phyloP scores from a whole-genome alignment of 2,888 invertebrate genomes.

The Isotomurus palustris region DNA sequence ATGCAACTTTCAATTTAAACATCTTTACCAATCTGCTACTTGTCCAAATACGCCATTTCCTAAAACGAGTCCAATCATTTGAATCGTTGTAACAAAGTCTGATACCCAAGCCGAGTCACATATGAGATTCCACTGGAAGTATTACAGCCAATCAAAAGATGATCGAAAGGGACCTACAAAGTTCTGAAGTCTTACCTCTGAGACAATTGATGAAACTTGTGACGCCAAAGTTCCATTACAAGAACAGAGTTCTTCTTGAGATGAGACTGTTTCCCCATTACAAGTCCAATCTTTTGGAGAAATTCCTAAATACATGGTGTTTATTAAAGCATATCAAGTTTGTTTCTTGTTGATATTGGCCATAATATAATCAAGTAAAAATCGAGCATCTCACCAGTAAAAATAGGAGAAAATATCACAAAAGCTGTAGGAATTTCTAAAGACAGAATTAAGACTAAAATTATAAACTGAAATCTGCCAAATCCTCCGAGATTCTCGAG shows the following conservation, averaged over 20 bases:
- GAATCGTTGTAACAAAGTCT: constrained; percentile 35
- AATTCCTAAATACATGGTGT: constrained; percentile 1
- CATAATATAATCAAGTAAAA: neutral
- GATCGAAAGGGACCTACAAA: neutral
- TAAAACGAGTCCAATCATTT: constrained; percentile 33
- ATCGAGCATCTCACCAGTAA: constrained; percentile 16
- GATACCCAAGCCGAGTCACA: constrained; percentile 33
- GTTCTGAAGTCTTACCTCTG: neutral
- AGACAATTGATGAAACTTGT: neutral
- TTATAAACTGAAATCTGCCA: constrained; percentile 24
- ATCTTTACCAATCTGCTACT: constrained; percentile 30
- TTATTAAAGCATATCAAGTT: neutral
- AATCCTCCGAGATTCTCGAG: constrained; percentile 24
- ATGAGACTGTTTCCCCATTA: neutral
- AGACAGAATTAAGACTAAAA: constrained; percentile 17
- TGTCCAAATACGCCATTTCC: constrained; percentile 22
- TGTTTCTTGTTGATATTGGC: neutral
- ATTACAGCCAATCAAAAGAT: neutral
- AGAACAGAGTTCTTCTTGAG: constrained; percentile 2
- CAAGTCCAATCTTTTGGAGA: constrained; percentile 21
- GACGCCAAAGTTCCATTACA: constrained; percentile 1
- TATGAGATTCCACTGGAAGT: constrained; percentile 29
- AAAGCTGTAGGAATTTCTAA: constrained; percentile 36
- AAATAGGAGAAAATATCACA: constrained; percentile 35
- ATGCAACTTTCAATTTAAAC: neutral